Base-by-base conservation (phyloP, 1,140 invertebrate species). In the Brachionus koreanus region DNA sequence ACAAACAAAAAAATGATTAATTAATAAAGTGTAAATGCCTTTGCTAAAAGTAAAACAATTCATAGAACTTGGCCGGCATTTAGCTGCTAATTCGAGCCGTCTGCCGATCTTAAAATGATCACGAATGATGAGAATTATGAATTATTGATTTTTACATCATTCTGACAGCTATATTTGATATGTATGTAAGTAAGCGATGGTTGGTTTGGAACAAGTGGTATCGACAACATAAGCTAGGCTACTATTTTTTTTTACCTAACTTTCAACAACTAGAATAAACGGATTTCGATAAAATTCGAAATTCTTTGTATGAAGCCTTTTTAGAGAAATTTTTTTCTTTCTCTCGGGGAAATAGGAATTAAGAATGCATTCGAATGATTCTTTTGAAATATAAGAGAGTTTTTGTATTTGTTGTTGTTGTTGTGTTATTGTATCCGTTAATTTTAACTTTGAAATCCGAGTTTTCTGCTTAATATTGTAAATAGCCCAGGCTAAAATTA, bases 1-100 rank as follows among this genome's bases (percentile, higher is more conserved):
- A 65, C 63, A 65, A 65, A 33, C 63, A 65, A 65, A 33, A 65
- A 33, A 65, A 65, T 65, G 33, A 65, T 65, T 65, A 33, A 33
- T 65, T 33, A 65, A 57, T 57, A 57, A 57, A 57, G 49, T 57
- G 49, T 57, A 57, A 57, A 57, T 57, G 49, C 49, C 49, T 57
- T 16, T 19, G 16, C 49, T 25, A 57, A n/a, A 23, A 57, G 7
- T 23, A n/a, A 25, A 57, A 57, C 49, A 57, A 57, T 25, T 57
- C 16, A 23, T 57, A 57, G 16, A 57, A 57, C 7, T 57, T 57
- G 49, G 19, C 19, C 49, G 19, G 4, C 49, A 57, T 57, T 57
- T 57, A 57, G 49, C 49, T 57, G 16, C 49, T 16, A 52, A 52
- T 52, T 52, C 46, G 46, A 52, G n/a, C 46, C n/a, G 46, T 52